A percentile compares a stretch with the other conserved stretches of the same genome.
phyloP scores from a whole-genome alignment of 2,888 invertebrate species.

The Podabrus alpinus region DNA sequence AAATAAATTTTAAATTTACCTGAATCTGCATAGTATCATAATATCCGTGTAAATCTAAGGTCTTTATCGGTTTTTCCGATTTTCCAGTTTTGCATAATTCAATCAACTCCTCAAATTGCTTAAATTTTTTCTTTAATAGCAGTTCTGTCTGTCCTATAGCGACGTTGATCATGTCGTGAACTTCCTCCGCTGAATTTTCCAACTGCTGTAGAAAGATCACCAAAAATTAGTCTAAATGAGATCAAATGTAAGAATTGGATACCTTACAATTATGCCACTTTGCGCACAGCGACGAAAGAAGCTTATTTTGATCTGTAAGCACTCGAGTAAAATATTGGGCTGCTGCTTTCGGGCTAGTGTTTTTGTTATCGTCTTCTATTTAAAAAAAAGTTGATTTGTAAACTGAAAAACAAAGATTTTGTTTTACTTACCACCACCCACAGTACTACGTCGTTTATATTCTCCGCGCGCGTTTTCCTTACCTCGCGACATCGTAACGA shows the following conservation, averaged over 20 bases:
- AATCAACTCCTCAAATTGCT: no score
- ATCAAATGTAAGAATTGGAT: neutral
- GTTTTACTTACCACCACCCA: conserved; percentile 34
- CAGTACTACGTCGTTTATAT: conserved; percentile 45
- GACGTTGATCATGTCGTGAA: no score
- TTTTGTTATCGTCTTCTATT: conserved; percentile 28
- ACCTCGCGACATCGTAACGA: conserved; percentile 64
- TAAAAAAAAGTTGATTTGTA: neutral
- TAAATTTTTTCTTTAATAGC: no score
- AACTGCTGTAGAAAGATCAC: conserved; percentile 29
- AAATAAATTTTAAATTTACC: no score
- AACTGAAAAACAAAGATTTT: neutral
- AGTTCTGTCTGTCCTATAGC: no score
- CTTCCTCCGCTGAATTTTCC: conserved; percentile 55
- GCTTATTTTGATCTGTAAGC: conserved; percentile 59
- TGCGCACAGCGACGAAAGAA: conserved; percentile 60
- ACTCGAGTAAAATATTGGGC: conserved; percentile 55
- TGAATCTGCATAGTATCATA: no score
- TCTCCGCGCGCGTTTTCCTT: conserved; percentile 65
- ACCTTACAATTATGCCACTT: conserved; percentile 60
- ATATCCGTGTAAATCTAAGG: no score
- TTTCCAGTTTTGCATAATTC: no score
- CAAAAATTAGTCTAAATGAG: neutral
- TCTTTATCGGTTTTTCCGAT: no score
- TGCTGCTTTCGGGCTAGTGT: conserved; percentile 45